Conservation (phyloP, 1,140 invertebrate genomes). For the Sweltsa coloradensis region DNA sequence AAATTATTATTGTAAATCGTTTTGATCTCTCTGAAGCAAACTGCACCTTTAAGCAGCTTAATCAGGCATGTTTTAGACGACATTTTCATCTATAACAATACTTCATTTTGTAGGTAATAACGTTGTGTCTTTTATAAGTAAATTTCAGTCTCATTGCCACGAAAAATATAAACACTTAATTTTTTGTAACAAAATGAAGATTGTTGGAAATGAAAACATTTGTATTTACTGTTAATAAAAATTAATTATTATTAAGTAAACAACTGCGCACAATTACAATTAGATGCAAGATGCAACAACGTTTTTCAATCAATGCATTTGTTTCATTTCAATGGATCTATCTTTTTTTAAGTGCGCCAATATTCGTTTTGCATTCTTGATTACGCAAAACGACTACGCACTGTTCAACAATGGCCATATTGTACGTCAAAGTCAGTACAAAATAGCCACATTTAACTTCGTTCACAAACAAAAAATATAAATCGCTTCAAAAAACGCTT, state of each 20-base stretch:
- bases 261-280: background rate
- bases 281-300: background rate
- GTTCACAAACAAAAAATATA: background rate
- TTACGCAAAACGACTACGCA: no score
- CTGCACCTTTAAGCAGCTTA: conserved; percentile 22
- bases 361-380: no score
- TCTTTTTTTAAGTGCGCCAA: background rate
- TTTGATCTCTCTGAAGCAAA: conserved; percentile 23
- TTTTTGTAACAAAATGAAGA: conserved; percentile 12
- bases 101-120: conserved; percentile 2
- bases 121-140: conserved; percentile 6
- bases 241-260: background rate
- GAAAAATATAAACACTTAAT: conserved; percentile 10
- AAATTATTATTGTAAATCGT: background rate
- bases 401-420: no score
- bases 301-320: conserved; percentile 1
- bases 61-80: conserved; percentile 10
- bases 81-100: conserved; percentile 8
- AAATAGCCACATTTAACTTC: no score
- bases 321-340: background rate
- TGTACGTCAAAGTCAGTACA: no score
- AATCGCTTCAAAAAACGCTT: conserved; percentile 2
- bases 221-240: conserved; percentile 2
- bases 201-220: conserved; percentile 11
- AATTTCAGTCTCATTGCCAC: conserved; percentile 8